Evolutionary conservation across 2,888 invertebrate species (phyloP), one percentile per base, ranked within the genome.

Genomic region (Notodonta ziczac): DNA sequence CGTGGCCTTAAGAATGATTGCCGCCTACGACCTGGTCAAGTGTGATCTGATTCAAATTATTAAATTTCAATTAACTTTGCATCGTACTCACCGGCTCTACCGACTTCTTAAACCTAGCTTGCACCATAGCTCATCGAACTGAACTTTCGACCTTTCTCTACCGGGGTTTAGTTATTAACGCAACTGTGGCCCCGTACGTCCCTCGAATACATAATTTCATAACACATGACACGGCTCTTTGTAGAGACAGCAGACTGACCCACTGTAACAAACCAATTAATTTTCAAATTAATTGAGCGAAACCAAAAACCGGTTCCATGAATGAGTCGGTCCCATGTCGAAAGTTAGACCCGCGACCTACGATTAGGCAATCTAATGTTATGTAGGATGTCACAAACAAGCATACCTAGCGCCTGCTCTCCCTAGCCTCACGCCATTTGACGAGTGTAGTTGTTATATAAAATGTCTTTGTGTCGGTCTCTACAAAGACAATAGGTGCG

Each of bases 281-380:
- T 89, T 89, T 89, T 85, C 77, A 87, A 90, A 87, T 88, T 89
- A 88, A 89, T 90, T 88, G 84, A 84, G 84, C 84, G 83, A 87
- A 86, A 84, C 80, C 67, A 62, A 80, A 73, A 89, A 91, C 91
- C 87, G 90, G 91, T 91, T 84, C 71, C 67, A 74, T 77, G 77
- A 85, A 83, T 84, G 80, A 81, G 67, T 86, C 77, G 78, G 82
- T 81, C 79, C 83, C 83, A 88, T 85, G 86, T 88, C 77, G 89
- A 91, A 91, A 93, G 88, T 83, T 83, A 82, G 83, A 78, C 78
- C 78, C 82, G 81, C 87, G 88, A 90, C 88, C 89, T 87, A 88
- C 79, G 88, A 85, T 91, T 88, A 84, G 78, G 88, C 86, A 91
- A 91, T 77, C 67, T 78, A 73, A 74, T 78, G 80, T 86, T 85